These are phyloP conservation scores for Phodopus roborovskii DNA, from an alignment of 2,113 vertebrate genomes.

Conservation along the genomic window DNA sequence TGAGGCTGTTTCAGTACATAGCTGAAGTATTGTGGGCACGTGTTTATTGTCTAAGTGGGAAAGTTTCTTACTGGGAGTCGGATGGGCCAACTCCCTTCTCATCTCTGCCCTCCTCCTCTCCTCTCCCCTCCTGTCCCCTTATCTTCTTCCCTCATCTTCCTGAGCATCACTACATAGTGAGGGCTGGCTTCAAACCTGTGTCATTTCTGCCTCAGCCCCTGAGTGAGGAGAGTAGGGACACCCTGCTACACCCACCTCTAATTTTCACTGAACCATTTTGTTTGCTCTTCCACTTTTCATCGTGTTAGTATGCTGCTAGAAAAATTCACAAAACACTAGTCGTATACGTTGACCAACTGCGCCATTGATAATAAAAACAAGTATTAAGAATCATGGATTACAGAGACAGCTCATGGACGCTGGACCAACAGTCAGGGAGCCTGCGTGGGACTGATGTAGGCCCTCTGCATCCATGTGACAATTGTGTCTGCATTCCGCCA, in stretches of 20 bases:
- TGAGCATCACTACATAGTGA: neutral
- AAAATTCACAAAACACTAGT: neutral
- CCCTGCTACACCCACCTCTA: neutral
- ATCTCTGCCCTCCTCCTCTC: neutral
- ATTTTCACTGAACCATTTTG: slow-evolving; percentile 23
- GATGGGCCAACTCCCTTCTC: neutral
- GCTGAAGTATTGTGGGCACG: neutral
- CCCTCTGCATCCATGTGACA: no score
- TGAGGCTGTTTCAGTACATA: neutral
- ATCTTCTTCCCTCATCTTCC: neutral
- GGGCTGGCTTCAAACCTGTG: neutral
- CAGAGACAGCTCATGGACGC: no score
- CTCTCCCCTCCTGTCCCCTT: no score
- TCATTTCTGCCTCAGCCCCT: no score
- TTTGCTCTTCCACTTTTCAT: slow-evolving; percentile 30
- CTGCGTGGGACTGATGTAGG: no score
- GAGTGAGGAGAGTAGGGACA: neutral
- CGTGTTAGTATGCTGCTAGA: neutral
- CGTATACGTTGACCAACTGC: neutral
- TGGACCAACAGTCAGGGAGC: no score
- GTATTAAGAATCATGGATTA: neutral
- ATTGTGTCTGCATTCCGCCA: no score
- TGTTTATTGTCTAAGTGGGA: neutral
- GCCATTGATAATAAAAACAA: neutral
- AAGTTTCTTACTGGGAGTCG: neutral